Base-by-base conservation (phyloP, 2,888 invertebrate genomes). In the Phlogophora meticulosa region DNA sequence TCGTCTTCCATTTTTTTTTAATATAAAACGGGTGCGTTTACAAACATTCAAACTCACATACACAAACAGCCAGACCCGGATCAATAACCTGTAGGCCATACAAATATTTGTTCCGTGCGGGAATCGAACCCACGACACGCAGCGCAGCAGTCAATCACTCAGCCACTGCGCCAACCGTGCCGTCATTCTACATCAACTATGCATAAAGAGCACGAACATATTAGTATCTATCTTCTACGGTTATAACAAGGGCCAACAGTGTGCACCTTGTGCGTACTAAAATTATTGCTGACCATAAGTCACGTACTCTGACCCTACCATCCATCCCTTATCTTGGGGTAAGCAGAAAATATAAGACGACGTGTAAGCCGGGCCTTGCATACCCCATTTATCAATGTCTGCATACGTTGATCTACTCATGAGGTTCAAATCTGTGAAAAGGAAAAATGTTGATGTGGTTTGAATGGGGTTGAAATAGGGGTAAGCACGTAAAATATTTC, bases 311-410 rank as follows among this genome's bases (percentile, higher is more conserved):
- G 42, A 70, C 67, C 78, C 66, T 34, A 32, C 57, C 45, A 22
- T 51, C 34, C 43, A 63, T 52, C 70, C 81, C 69, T 66, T 81
- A 78, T 78, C 75, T 63, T 28, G 48, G 56, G 69, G 53, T 67
- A 55, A 65, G 74, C 73, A 73, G 67, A 72, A 76, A 69, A 81
- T 69, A 57, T 67, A 64, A 62, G 55, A 45, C 55, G 81, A 66
- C 71, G 51, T 59, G 48, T 65, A 62, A 69, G 53, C 69, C 24
- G 43, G 28, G 7, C 45, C 68, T 38, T 80, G 78, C 73, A 81
- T 78, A 73, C 28, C 28, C n/a, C 81, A 73, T 79, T 78, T 62
- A 51, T 79, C 78, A 81, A 68, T 79, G 74, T 78, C 78, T 62
- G 64, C 59, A 67, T 60, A 62, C 17, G 46, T 61, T 68, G 55